These are phyloP conservation scores for Xestia c-nigrum DNA, from an alignment of 2,888 invertebrate genomes.

Conservation along the genomic window DNA sequence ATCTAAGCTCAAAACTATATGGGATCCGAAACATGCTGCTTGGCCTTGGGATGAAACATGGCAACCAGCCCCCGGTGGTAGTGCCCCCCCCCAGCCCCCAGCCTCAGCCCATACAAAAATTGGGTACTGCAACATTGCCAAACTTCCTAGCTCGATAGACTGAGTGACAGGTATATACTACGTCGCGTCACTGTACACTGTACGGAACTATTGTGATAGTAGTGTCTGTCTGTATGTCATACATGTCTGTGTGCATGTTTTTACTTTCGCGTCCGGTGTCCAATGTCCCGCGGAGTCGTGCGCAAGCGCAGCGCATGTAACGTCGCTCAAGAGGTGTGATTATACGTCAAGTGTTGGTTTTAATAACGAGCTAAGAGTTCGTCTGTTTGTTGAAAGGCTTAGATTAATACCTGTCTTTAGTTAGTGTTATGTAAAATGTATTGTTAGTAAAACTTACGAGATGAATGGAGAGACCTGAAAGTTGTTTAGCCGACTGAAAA, in stretches of 20 bases:
- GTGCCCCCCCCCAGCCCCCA: too few species aligned
- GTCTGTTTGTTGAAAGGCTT: slow-evolving; percentile 18
- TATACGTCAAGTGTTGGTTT: slow-evolving; percentile 31
- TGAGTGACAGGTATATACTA: neutral
- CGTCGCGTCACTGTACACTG: neutral
- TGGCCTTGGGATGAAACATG: neutral
- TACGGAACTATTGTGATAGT: slow-evolving; percentile 20
- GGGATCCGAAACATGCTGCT: neutral
- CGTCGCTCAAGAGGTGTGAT: slow-evolving; percentile 25
- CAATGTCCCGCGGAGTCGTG: slow-evolving; percentile 23
- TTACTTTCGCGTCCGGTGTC: slow-evolving; percentile 66
- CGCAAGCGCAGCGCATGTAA: slow-evolving; percentile 49
- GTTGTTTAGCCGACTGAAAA: slow-evolving; percentile 3
- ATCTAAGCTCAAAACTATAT: neutral
- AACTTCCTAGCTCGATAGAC: neutral
- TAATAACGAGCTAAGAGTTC: slow-evolving; percentile 18
- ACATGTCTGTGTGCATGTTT: slow-evolving; percentile 42
- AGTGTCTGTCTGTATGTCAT: neutral
- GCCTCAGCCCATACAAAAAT: neutral
- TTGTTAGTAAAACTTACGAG: neutral
- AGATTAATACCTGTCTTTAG: neutral
- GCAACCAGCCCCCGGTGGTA: neutral
- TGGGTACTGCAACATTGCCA: neutral
- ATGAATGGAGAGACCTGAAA: neutral
- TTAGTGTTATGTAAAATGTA: slow-evolving; percentile 32